Conservation (phyloP, 1,140 invertebrate genomes). For the Lepidurus packardi region DNA sequence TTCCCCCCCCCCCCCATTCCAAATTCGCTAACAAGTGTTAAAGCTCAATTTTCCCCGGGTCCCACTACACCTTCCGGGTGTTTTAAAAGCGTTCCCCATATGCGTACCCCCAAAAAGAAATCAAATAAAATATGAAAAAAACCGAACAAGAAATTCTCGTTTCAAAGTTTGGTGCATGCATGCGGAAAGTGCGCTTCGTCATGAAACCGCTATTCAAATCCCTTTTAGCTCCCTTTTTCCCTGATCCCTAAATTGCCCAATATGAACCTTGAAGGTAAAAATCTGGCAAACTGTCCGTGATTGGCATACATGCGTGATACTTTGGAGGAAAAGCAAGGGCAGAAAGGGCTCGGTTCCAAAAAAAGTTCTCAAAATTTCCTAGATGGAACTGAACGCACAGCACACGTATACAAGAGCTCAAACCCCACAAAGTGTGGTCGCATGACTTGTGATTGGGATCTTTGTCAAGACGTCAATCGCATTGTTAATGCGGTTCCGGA, state of each 20-base stretch:
- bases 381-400: neutral
- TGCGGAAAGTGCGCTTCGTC: slow-evolving; percentile 20
- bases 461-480: neutral
- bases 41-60: no score
- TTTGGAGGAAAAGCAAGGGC: neutral
- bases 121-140: neutral
- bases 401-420: neutral
- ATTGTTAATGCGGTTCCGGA: slow-evolving; percentile 12
- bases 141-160: neutral
- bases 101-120: neutral
- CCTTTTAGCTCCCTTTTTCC: neutral
- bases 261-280: neutral
- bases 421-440: neutral
- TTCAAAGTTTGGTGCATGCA: neutral
- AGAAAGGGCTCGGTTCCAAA: neutral
- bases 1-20: no score
- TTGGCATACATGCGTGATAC: neutral
- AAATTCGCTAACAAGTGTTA: no score
- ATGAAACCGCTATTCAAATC: neutral
- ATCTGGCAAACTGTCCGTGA: neutral
- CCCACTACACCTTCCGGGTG: no score
- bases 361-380: neutral
- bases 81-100: no score
- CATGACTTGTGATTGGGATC: slow-evolving; percentile 3
- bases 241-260: neutral